Conservation (phyloP, 2,797 vertebrate species). For the Epinephelus coioides region DNA sequence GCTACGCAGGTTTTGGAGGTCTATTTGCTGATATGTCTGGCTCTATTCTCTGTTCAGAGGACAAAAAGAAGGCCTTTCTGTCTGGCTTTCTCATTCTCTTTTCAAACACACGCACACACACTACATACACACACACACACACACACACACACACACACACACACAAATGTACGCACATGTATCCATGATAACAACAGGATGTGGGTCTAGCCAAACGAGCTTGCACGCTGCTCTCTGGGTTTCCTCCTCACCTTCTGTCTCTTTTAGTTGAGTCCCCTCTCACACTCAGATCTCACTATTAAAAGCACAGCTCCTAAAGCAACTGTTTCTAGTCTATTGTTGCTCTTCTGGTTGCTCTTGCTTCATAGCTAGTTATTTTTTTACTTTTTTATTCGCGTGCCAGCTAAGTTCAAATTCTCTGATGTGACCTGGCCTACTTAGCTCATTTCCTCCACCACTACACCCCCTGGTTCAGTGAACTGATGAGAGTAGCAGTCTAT, state of each 20-base stretch:
- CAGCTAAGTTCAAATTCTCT: conserved; percentile 61
- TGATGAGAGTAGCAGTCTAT: conserved; percentile 28
- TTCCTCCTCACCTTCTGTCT: conserved; percentile 63
- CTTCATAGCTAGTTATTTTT: conserved; percentile 19
- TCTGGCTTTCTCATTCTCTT: conserved; percentile 21
- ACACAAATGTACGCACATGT: not conserved
- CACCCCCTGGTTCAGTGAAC: conserved; percentile 49
- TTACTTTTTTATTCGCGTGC: conserved; percentile 33
- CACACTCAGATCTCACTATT: conserved; percentile 21
- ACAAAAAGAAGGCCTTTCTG: conserved; percentile 1
- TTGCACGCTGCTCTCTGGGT: conserved; percentile 53
- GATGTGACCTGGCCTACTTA: conserved; percentile 67
- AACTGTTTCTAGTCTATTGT: conserved; percentile 3
- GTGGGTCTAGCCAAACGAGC: conserved; percentile 69
- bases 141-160: conserved; percentile 3
- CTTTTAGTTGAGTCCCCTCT: conserved; percentile 23
- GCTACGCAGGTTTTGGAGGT: conserved; percentile 1
- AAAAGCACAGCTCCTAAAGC: conserved; percentile 14
- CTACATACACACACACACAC: conserved; percentile 2
- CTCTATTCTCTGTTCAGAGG: not conserved
- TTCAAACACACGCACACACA: conserved; percentile 7
- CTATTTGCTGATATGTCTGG: not conserved
- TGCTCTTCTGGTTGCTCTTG: conserved; percentile 2
- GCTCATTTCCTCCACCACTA: conserved; percentile 42
- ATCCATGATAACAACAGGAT: conserved; percentile 76